Conservation (phyloP, 92 coral and sea anemone species). For the Porites evermanni region DNA sequence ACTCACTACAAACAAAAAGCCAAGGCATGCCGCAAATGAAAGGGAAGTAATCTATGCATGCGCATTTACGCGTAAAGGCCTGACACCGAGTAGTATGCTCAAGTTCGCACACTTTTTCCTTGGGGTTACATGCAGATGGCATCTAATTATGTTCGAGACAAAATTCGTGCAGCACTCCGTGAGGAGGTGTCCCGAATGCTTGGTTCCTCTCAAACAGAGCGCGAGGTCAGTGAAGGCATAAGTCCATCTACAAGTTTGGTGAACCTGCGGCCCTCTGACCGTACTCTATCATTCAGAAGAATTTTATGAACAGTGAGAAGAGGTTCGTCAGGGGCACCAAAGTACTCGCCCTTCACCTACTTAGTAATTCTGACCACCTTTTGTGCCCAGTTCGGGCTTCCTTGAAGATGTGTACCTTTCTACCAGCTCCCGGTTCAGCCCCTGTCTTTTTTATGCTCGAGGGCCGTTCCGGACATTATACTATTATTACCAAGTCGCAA, state of each 20-base stretch:
- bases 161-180: constrained; percentile 28
- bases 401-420: background rate
- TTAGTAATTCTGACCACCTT: background rate
- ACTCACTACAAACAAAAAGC: background rate
- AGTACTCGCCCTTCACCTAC: background rate
- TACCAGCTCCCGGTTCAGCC: background rate
- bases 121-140: constrained; percentile 10
- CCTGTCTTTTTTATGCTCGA: background rate
- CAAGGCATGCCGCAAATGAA: background rate
- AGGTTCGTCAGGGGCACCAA: constrained; percentile 29
- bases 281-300: constrained; percentile 63
- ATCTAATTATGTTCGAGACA: constrained; percentile 9
- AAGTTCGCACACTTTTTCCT: background rate
- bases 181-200: constrained; percentile 39
- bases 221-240: background rate
- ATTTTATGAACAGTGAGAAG: constrained; percentile 60
- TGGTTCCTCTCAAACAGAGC: background rate
- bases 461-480: background rate
- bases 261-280: constrained; percentile 12
- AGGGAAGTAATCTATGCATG: background rate
- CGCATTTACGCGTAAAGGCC: background rate
- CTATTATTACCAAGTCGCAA: background rate
- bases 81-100: background rate
- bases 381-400: background rate
- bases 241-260: background rate